Conservation (phyloP, 2,113 vertebrate genomes). For the Tychaedon coryphoeus region DNA sequence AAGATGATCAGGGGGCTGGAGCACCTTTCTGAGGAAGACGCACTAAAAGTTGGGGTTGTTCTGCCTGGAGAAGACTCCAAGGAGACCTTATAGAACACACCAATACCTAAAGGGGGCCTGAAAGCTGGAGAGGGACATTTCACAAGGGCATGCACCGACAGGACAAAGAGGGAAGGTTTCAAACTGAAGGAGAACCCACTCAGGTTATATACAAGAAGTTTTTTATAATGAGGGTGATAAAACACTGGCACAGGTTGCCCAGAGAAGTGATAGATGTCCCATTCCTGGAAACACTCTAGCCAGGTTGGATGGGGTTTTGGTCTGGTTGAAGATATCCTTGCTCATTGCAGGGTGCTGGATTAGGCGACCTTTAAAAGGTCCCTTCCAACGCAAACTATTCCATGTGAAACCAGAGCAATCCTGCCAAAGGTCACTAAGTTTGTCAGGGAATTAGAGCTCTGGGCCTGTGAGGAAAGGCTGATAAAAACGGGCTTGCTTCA, state of each 20-base stretch:
- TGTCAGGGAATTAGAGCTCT: background rate
- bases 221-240: background rate
- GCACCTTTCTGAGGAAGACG: background rate
- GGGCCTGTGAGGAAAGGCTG: background rate
- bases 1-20: background rate
- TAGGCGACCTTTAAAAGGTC: background rate
- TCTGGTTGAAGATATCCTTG: background rate
- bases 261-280: background rate
- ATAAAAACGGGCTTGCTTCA: background rate
- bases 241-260: background rate
- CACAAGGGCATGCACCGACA: accelerated
- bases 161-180: background rate
- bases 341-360: background rate
- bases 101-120: background rate
- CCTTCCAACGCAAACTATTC: background rate
- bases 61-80: background rate
- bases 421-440: background rate
- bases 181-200: background rate
- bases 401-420: background rate
- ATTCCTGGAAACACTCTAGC: background rate
- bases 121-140: background rate
- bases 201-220: background rate
- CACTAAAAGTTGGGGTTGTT: background rate
- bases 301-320: no score
- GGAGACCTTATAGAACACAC: background rate